Evolutionary conservation across 2,888 invertebrate species (phyloP).

Genomic region (Anarsia innoxiella): DNA sequence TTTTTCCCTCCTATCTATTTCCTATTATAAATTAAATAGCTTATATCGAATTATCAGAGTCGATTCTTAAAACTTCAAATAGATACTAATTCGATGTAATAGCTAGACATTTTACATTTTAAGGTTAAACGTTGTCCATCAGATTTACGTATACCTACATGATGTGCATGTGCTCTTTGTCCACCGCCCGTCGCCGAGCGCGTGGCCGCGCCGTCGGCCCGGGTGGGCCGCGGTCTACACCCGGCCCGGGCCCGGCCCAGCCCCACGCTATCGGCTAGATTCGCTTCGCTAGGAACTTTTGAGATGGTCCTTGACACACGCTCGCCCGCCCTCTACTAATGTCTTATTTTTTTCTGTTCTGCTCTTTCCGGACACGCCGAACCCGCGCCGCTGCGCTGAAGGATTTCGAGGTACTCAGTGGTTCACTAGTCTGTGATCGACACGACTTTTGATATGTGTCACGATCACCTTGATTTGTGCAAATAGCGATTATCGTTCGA

Average conservation of each 20-base stretch:
- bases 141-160: conserved; percentile 45
- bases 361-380: conserved; percentile 82
- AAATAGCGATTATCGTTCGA: conserved; percentile 66
- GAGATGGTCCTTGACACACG: conserved; percentile 90
- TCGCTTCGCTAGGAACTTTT: conserved; percentile 84
- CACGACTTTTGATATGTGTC: conserved; percentile 58
- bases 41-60: conserved; percentile 47
- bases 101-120: conserved; percentile 58
- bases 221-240: conserved; percentile 16
- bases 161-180: conserved; percentile 65
- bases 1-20: conserved; percentile 33
- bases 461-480: conserved; percentile 55
- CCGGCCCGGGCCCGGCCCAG: no score
- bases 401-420: conserved; percentile 90
- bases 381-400: conserved; percentile 80
- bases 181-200: conserved; percentile 46
- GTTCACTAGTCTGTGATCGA: conserved; percentile 70
- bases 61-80: conserved; percentile 48
- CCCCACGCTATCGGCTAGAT: conserved; percentile 23
- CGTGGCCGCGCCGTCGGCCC: conserved; percentile 22
- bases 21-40: conserved; percentile 41
- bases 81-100: conserved; percentile 65
- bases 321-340: conserved; percentile 77
- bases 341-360: conserved; percentile 80
- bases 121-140: conserved; percentile 55